phyloP scores from a whole-genome alignment of 2,113 vertebrate genomes.

The Dipodomys merriami region DNA sequence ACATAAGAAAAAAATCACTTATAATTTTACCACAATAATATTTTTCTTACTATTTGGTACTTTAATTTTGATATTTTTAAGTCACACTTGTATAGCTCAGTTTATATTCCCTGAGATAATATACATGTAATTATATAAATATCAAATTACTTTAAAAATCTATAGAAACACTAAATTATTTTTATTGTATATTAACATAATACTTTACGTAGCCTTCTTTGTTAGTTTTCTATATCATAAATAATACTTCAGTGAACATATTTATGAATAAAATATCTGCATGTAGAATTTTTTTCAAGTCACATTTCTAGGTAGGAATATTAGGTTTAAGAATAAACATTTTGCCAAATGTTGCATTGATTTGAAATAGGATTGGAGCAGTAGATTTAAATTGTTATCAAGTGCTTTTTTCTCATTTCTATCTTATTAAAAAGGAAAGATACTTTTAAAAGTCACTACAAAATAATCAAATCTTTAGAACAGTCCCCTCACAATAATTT shows the following conservation, averaged over 20 bases:
- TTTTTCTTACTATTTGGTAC: background rate
- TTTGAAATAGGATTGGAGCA: background rate
- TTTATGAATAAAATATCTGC: background rate
- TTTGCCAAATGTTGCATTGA: background rate
- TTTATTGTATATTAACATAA: background rate
- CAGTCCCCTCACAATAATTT: constrained; percentile 83
- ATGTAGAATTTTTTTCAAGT: background rate
- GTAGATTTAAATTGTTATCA: background rate
- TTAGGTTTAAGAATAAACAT: background rate
- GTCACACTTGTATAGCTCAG: background rate
- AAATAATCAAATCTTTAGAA: constrained; percentile 85
- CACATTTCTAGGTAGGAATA: background rate
- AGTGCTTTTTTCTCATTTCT: background rate
- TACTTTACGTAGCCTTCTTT: background rate
- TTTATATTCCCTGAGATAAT: background rate
- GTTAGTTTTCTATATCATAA: background rate
- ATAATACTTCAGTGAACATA: background rate
- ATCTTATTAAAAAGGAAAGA: constrained; percentile 24
- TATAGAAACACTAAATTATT: background rate
- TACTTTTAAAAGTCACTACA: constrained; percentile 81
- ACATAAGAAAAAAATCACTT: background rate
- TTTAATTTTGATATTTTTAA: constrained; percentile 9
- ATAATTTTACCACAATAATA: background rate
- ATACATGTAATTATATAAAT: background rate
- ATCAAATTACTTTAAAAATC: background rate